phyloP scores from a whole-genome alignment of 2,888 invertebrate species.

The Periphyllus acericola region DNA sequence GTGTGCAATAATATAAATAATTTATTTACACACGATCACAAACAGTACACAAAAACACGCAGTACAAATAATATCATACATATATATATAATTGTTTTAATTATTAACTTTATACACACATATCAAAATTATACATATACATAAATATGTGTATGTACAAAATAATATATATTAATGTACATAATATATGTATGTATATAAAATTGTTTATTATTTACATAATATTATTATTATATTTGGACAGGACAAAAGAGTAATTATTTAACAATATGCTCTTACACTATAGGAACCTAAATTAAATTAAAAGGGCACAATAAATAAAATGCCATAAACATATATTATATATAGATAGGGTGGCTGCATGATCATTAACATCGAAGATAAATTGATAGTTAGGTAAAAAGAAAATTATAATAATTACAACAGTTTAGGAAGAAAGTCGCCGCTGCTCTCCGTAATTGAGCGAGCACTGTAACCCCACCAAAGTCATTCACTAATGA shows the following conservation, averaged over 20 bases:
- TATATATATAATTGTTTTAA: slow-evolving; percentile 42
- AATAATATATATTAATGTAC: background rate
- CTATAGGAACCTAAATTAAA: slow-evolving; percentile 62
- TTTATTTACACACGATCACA: slow-evolving; percentile 61
- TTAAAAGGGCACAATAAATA: slow-evolving; percentile 30
- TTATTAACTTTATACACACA: slow-evolving; percentile 27
- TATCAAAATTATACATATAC: slow-evolving; percentile 3
- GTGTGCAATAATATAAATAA: slow-evolving; percentile 44
- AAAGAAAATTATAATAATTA: background rate
- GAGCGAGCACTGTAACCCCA: background rate
- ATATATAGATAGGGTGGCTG: slow-evolving; percentile 14
- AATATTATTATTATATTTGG: slow-evolving; percentile 51
- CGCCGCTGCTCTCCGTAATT: background rate
- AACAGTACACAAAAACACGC: slow-evolving; percentile 58
- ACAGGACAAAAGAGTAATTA: slow-evolving; percentile 57
- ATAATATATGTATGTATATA: slow-evolving; percentile 20
- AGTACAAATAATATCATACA: slow-evolving; percentile 55
- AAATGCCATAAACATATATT: slow-evolving; percentile 17
- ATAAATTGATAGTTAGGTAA: background rate
- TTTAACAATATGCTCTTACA: slow-evolving; percentile 48
- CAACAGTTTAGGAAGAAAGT: background rate
- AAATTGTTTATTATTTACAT: slow-evolving; percentile 29
- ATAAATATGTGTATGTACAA: background rate
- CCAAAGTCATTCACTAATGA: slow-evolving; percentile 19
- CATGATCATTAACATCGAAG: background rate